These are phyloP conservation scores for Palloptera scutellata DNA, from an alignment of 2,888 invertebrate genomes.

Conservation along the genomic window DNA sequence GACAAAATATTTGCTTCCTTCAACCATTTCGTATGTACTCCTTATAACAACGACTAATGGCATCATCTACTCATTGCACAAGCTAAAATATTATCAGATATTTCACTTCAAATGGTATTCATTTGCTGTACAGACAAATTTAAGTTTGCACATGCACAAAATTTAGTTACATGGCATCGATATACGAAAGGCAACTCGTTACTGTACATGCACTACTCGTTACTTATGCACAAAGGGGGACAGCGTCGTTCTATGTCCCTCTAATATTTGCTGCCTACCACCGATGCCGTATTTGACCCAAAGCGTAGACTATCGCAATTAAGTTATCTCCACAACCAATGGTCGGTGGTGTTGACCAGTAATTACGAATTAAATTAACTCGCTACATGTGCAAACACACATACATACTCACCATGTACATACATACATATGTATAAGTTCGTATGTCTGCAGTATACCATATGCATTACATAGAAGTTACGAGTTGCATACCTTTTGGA, in stretches of 20 bases:
- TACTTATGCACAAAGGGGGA: slow-evolving; percentile 19
- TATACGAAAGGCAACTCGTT: slow-evolving; percentile 17
- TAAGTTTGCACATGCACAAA: too few relatives aligned
- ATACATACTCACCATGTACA: slow-evolving; percentile 5
- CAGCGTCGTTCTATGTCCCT: too few relatives aligned
- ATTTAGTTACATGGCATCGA: not conserved
- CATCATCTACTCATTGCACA: too few relatives aligned
- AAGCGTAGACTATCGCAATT: slow-evolving; percentile 24
- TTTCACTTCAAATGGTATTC: too few relatives aligned
- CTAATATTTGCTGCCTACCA: not conserved
- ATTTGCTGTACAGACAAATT: too few relatives aligned
- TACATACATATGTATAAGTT: slow-evolving; percentile 1
- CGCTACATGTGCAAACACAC: slow-evolving; percentile 22
- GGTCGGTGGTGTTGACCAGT: slow-evolving; percentile 20
- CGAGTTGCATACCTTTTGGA: slow-evolving; percentile 9
- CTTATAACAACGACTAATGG: too few relatives aligned
- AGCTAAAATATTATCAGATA: too few relatives aligned
- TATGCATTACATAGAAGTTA: not conserved
- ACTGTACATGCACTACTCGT: slow-evolving; percentile 7
- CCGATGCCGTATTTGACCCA: too few relatives aligned
- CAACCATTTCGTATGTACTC: too few relatives aligned
- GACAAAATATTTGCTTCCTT: too few relatives aligned
- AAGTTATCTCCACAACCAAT: slow-evolving; percentile 11
- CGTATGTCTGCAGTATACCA: too few relatives aligned
- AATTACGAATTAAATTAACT: slow-evolving; percentile 35